phyloP scores from a whole-genome alignment of 2,113 vertebrate genomes.

The Colossoma macropomum region DNA sequence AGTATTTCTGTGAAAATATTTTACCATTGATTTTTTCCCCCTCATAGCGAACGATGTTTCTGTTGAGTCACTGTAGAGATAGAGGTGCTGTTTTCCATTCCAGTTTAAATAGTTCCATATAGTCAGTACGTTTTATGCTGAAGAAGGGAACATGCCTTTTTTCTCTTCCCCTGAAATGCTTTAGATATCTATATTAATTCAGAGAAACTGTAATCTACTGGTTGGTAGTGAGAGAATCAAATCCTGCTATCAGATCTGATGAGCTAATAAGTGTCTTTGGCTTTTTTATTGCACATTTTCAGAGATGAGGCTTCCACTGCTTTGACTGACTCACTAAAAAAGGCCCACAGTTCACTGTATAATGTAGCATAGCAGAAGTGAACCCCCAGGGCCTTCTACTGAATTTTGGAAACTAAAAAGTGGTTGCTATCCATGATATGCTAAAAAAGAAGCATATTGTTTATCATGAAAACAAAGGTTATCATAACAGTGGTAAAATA shows the following conservation, averaged over 20 bases:
- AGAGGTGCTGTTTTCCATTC: neutral
- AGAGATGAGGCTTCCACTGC: neutral
- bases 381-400: too few species aligned
- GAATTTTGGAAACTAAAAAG: too few species aligned
- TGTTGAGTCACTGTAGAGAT: neutral
- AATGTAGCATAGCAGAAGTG: too few species aligned
- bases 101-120: neutral
- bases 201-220: neutral
- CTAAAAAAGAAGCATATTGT: too few species aligned
- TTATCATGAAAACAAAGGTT: too few species aligned
- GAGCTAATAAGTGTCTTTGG: constrained; percentile 1
- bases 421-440: too few species aligned
- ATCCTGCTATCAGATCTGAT: constrained; percentile 16
- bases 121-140: neutral
- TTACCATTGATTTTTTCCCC: neutral
- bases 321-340: neutral
- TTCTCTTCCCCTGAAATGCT: neutral
- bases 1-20: neutral
- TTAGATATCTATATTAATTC: constrained; percentile 15
- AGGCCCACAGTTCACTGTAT: too few species aligned
- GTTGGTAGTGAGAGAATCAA: neutral
- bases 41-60: neutral
- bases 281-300: neutral
- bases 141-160: neutral
- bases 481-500: too few species aligned